phyloP scores from a whole-genome alignment of 2,888 invertebrate genomes.

The Elmis aenea region DNA sequence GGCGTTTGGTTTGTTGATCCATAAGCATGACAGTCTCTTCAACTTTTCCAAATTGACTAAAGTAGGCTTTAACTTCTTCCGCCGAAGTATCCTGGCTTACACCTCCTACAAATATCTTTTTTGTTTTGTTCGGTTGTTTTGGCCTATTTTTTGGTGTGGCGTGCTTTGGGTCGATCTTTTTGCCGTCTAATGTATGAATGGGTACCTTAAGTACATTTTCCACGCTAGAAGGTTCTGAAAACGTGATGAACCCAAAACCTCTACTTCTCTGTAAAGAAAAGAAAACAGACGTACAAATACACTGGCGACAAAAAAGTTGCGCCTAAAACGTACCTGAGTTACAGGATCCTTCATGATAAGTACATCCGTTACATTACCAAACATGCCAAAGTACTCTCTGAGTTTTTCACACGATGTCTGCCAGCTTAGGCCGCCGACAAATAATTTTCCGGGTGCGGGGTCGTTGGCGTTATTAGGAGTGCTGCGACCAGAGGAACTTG shows the following conservation, averaged over 20 bases:
- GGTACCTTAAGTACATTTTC: conserved; percentile 88
- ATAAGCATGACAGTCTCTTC: conserved; percentile 91
- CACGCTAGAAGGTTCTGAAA: conserved; percentile 84
- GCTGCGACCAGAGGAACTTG: conserved; percentile 68
- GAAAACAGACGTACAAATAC: no score
- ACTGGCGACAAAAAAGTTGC: no score
- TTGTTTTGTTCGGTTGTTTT: conserved; percentile 78
- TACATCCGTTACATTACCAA: conserved; percentile 85
- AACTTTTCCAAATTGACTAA: conserved; percentile 84
- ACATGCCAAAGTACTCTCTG: conserved; percentile 89
- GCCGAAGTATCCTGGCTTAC: conserved; percentile 89
- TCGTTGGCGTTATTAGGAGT: conserved; percentile 64
- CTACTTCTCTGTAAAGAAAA: conserved; percentile 75
- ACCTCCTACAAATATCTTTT: conserved; percentile 90
- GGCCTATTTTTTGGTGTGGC: conserved; percentile 88
- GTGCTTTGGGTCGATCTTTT: conserved; percentile 92
- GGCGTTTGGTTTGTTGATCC: conserved; percentile 90
- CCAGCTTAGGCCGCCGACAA: conserved; percentile 90
- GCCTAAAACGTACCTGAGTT: conserved; percentile 90
- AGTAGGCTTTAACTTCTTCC: conserved; percentile 86
- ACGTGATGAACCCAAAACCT: conserved; percentile 92
- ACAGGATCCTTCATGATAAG: conserved; percentile 93
- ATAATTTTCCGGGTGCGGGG: conserved; percentile 79
- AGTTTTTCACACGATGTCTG: conserved; percentile 89
- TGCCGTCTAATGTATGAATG: conserved; percentile 86